Base-by-base conservation (phyloP, 2,113 vertebrate species). In the Sylvilagus bachmani region DNA sequence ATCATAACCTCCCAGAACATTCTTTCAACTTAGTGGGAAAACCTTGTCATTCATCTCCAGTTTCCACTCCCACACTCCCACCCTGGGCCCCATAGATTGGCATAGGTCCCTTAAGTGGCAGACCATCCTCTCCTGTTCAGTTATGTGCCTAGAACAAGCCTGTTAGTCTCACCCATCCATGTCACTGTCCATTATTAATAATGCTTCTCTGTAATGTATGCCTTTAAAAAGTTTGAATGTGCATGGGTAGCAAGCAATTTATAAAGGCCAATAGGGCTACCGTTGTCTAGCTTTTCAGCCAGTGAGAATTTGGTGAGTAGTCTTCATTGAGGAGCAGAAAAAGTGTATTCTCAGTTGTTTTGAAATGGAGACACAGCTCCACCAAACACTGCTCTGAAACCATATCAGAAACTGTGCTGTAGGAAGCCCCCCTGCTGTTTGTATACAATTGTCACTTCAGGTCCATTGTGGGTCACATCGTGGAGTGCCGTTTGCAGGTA, bases 1-100 rank as follows among this genome's bases (percentile, higher is more conserved):
- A 81, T 62, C 33, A n/a, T 27, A 83, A 94, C 88, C 91, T 75
- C 55, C 14, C 74, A 91, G 64, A 84, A 91, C 78, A 81, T 81
- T 71, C 73, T 92, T 90, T 9, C 64, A 58, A 25, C 10, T 19
- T 21, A 84, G 21, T 80, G 79, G 69, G 53, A 93, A 96, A 93
- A 88, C 16, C 67, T 89, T 84, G 91, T 96, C 64, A 61, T 25
- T 16, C 92, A n/a, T 31, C 66, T n/a, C 13, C 64, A 31, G 38
- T 25, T 17, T 13, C 96, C 25, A 58, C n/a, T 78, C 61, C 19
- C 17, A 58, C 55, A 16, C 55, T 58, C 55, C 55, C 19, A 19
- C 17, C 1, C 29, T 0, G 11, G 69, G 61, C 24, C 80, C 62
- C 61, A 75, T 16, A 24, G 31, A 55, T 67, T 38, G 58, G 33